Conservation (phyloP, 2,797 vertebrate genomes). For the Nannoperca australis region DNA sequence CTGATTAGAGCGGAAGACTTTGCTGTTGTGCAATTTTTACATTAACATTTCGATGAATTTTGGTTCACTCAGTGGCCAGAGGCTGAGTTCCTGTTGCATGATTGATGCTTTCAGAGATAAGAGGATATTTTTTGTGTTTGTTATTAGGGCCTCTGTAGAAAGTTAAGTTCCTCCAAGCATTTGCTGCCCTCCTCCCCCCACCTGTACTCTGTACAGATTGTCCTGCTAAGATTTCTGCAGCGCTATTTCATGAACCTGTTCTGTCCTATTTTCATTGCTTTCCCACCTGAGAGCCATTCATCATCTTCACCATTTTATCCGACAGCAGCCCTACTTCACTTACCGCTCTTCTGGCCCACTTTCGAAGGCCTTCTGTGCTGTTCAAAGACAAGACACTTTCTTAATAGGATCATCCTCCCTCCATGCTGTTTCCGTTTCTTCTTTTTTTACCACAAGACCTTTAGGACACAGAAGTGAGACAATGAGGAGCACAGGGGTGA, state of each 20-base stretch:
- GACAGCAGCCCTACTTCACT: conserved; percentile 83
- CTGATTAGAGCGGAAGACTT: not conserved
- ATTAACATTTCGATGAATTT: conserved; percentile 10
- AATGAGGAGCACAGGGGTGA: conserved; percentile 12
- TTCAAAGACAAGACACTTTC: conserved; percentile 80
- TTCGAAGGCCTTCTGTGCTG: conserved; percentile 72
- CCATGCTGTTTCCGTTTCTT: conserved; percentile 19
- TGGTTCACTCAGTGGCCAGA: conserved; percentile 13
- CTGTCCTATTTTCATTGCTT: conserved; percentile 83
- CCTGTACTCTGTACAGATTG: conserved; percentile 51
- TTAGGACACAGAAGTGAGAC: conserved; percentile 3
- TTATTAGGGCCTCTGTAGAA: conserved; percentile 27
- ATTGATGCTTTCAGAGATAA: conserved; percentile 37
- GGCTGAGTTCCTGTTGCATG: conserved; percentile 33
- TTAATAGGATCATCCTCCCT: conserved; percentile 52
- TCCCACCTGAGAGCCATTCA: conserved; percentile 85
- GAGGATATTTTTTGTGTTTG: not conserved
- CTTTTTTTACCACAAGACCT: conserved; percentile 7
- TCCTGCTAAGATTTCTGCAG: conserved; percentile 59
- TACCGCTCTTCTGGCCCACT: conserved; percentile 81
- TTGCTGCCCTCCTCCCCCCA: conserved; percentile 8
- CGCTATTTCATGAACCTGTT: conserved; percentile 68
- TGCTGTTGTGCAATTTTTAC: conserved; percentile 10
- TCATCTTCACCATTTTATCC: conserved; percentile 79
- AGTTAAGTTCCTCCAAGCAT: conserved; percentile 57